phyloP scores from a whole-genome alignment of 2,113 vertebrate species.

The Pituophis catenifer region DNA sequence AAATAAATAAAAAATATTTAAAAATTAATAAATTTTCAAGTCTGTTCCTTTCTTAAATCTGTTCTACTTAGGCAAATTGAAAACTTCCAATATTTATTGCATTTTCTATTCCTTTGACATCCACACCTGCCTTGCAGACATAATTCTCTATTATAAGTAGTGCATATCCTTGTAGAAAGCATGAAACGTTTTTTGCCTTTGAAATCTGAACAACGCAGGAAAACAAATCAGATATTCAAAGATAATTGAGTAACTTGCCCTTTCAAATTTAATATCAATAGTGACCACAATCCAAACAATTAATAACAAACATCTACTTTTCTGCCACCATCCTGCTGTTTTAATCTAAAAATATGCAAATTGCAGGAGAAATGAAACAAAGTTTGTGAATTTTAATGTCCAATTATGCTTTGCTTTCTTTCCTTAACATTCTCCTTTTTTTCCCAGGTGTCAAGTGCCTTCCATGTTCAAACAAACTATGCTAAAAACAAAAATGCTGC shows the following conservation, averaged over 20 bases:
- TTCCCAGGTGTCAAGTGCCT: neutral
- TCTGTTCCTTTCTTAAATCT: neutral
- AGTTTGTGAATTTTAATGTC: constrained; percentile 32
- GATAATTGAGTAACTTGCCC: constrained; percentile 30
- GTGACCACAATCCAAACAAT: constrained; percentile 18
- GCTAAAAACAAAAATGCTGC: neutral
- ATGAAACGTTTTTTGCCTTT: constrained; percentile 31
- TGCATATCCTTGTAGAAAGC: constrained; percentile 33
- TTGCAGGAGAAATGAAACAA: constrained; percentile 18
- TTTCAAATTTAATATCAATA: constrained; percentile 48
- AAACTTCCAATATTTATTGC: no score
- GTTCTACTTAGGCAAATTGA: no score
- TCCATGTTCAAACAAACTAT: neutral
- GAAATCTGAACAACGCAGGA: constrained; percentile 50
- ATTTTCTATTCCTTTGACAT: neutral
- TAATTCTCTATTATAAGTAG: constrained; percentile 39
- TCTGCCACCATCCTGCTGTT: constrained; percentile 21
- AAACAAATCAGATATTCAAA: constrained; percentile 42
- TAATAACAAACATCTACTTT: constrained; percentile 20
- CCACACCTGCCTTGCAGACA: constrained; percentile 22
- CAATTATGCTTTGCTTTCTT: neutral
- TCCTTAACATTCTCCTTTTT: neutral
- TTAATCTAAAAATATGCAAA: constrained; percentile 31
- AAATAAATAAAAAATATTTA: no score
- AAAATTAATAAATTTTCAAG: no score